These are phyloP conservation scores for Xyliphius kryptos DNA, from an alignment of 2,113 vertebrate species.

Conservation along the genomic window DNA sequence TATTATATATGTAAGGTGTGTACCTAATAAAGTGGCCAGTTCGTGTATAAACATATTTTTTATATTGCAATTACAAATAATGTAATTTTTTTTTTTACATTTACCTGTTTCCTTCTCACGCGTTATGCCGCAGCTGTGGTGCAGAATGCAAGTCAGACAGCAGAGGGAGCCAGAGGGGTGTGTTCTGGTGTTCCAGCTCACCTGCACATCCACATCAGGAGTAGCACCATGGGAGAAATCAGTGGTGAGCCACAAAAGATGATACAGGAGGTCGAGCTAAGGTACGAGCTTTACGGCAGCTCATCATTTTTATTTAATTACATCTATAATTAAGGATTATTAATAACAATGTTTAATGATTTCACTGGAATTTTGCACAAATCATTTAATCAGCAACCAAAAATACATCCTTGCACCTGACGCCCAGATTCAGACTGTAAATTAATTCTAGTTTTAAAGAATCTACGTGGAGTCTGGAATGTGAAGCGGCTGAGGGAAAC, in stretches of 20 bases:
- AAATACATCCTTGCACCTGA: too few relatives aligned
- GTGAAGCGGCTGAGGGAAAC: slow-evolving; percentile 56
- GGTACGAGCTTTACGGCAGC: slow-evolving; percentile 62
- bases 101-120: too few relatives aligned
- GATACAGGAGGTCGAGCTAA: slow-evolving; percentile 71
- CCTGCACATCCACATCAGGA: slow-evolving; percentile 69
- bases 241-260: slow-evolving; percentile 65
- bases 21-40: too few relatives aligned
- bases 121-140: slow-evolving; percentile 30
- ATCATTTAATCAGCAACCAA: too few relatives aligned
- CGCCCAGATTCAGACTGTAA: not conserved
- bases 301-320: too few relatives aligned
- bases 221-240: slow-evolving; percentile 57
- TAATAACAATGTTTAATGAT: not conserved
- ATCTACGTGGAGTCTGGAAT: slow-evolving; percentile 71
- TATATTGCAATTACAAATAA: too few relatives aligned
- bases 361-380: not conserved
- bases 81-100: too few relatives aligned
- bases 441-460: slow-evolving; percentile 64
- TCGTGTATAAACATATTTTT: too few relatives aligned
- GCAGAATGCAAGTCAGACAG: slow-evolving; percentile 48
- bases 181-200: slow-evolving; percentile 74
- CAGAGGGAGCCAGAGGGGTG: slow-evolving; percentile 40
- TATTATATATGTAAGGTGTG: too few relatives aligned
- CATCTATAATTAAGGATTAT: not conserved